These are phyloP conservation scores for Sceloporus tristichus DNA, from an alignment of 2,113 vertebrate species.

Conservation along the genomic window DNA sequence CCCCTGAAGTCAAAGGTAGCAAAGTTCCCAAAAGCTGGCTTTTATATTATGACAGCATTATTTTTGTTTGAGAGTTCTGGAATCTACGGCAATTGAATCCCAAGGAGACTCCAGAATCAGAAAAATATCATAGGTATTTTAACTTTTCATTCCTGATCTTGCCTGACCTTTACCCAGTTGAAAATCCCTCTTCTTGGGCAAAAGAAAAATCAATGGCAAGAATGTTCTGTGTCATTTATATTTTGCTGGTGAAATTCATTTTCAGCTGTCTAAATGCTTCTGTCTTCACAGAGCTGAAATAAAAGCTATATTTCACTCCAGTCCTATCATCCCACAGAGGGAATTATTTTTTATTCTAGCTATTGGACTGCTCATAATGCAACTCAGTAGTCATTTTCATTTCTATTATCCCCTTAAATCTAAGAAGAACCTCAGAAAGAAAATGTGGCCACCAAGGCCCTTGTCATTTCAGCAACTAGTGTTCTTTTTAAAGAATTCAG, in stretches of 20 bases:
- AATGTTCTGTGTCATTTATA: not conserved
- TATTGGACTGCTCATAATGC: slow-evolving; percentile 18
- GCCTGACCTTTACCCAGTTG: not conserved
- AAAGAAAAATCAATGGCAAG: not conserved
- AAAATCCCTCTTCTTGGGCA: not conserved
- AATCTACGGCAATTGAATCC: not conserved
- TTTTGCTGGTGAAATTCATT: slow-evolving; percentile 5
- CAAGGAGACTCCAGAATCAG: not conserved
- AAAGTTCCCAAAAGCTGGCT: not conserved
- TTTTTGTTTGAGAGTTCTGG: not conserved
- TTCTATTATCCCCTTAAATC: slow-evolving; percentile 17
- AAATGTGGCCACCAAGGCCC: not conserved
- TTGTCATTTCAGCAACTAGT: not conserved
- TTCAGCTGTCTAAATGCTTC: not conserved
- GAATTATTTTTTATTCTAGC: slow-evolving; percentile 26
- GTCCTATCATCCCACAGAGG: slow-evolving; percentile 1
- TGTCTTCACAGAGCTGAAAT: not conserved
- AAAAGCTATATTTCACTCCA: slow-evolving; percentile 20
- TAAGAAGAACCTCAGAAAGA: not conserved
- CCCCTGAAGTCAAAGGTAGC: not conserved
- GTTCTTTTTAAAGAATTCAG: slow-evolving; percentile 21
- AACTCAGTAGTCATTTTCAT: slow-evolving; percentile 22
- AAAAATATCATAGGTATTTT: not conserved
- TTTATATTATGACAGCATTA: not conserved
- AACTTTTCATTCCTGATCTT: not conserved